Evolutionary conservation across 2,113 vertebrate genomes (phyloP).

Genomic region (Corythoichthys haematopterus): DNA sequence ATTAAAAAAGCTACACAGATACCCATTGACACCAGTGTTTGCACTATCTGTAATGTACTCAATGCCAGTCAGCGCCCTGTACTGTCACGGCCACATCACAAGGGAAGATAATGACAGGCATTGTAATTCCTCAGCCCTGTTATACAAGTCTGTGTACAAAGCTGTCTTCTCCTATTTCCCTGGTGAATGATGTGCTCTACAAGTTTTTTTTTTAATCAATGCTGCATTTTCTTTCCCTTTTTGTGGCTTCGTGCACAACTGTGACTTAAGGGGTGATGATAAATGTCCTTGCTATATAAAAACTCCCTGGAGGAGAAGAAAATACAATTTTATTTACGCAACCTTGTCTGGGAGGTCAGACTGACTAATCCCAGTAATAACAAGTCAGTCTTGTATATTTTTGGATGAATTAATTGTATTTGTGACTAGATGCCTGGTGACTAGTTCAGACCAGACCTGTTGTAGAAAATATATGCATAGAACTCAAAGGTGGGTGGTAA

Average conservation of each 20-base stretch:
- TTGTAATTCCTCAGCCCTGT: slow-evolving; percentile 36
- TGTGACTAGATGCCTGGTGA: not conserved
- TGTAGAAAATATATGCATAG: not conserved
- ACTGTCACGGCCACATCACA: slow-evolving; percentile 13
- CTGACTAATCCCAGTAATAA: slow-evolving; percentile 27
- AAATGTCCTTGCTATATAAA: slow-evolving; percentile 15
- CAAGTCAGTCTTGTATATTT: slow-evolving; percentile 25
- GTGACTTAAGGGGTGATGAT: not conserved
- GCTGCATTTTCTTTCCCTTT: not conserved
- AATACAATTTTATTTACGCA: slow-evolving; percentile 23
- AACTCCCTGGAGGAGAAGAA: slow-evolving; percentile 11
- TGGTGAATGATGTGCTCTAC: slow-evolving; percentile 8
- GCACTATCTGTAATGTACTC: slow-evolving; percentile 1
- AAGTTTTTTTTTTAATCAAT: slow-evolving; percentile 10
- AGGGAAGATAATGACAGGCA: slow-evolving; percentile 33
- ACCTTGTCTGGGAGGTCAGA: slow-evolving; percentile 39
- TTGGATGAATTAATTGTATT: slow-evolving; percentile 19
- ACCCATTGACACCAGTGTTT: slow-evolving; percentile 7
- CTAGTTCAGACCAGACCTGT: not conserved
- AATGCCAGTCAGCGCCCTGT: slow-evolving; percentile 31
- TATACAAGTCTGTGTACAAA: slow-evolving; percentile 31
- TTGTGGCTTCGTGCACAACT: not conserved
- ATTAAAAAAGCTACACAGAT: not conserved
- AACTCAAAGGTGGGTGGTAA: too few relatives aligned
- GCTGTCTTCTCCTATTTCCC: slow-evolving; percentile 36